These are phyloP conservation scores for Nemapogon koenigi DNA, from an alignment of 2,888 invertebrate genomes.

Conservation along the genomic window DNA sequence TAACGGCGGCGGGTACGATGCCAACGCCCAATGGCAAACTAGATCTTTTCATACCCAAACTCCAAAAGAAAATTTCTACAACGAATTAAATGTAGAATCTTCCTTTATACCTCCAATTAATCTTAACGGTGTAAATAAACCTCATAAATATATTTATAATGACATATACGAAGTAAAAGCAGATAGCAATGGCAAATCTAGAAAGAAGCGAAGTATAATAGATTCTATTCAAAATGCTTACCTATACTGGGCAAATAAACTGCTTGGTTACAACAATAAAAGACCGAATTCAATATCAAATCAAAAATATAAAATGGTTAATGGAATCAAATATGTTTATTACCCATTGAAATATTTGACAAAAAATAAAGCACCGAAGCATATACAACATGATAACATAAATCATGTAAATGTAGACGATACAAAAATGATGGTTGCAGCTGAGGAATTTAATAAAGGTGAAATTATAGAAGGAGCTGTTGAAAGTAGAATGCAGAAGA, in stretches of 20 bases:
- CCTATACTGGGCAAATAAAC: conserved; percentile 36
- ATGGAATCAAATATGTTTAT: conserved; percentile 44
- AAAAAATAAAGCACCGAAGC: conserved; percentile 31
- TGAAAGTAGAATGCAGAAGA: conserved; percentile 36
- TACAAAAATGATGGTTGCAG: conserved; percentile 24
- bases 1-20: conserved; percentile 40
- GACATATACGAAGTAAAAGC: conserved; percentile 19
- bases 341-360: conserved; percentile 30
- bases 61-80: conserved; percentile 13
- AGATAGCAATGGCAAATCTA: conserved; percentile 22
- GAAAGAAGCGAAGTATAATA: conserved; percentile 36
- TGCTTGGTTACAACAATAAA: conserved; percentile 30
- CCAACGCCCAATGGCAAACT: conserved; percentile 57
- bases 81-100: conserved; percentile 16
- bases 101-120: not conserved
- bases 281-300: conserved; percentile 19
- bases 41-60: conserved; percentile 31
- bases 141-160: conserved; percentile 20
- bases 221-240: conserved; percentile 42
- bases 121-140: not conserved
- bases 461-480: conserved; percentile 41
- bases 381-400: conserved; percentile 13
- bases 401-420: conserved; percentile 20
- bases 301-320: conserved; percentile 38
- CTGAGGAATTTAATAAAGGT: conserved; percentile 49